Evolutionary conservation across 2,888 invertebrate genomes (phyloP).

Genomic region (Brachylomia viminalis): DNA sequence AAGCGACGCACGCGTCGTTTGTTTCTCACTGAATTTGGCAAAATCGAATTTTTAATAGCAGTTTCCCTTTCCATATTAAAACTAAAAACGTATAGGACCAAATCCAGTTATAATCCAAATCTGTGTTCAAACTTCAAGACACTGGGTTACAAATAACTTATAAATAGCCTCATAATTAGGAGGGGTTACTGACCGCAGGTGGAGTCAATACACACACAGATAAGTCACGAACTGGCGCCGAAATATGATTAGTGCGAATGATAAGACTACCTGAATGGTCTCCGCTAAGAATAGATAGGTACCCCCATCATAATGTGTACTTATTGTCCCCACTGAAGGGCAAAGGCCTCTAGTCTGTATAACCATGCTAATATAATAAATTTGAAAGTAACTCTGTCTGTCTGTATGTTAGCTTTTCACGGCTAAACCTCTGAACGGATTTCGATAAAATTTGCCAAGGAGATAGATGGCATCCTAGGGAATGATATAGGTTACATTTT

Average conservation of each 20-base stretch:
- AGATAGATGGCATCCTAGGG: too few species aligned
- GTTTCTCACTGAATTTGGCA: not conserved
- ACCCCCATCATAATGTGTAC: not conserved
- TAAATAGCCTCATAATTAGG: conserved; percentile 37
- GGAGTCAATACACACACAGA: conserved; percentile 10
- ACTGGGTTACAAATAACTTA: conserved; percentile 7
- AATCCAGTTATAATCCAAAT: conserved; percentile 40
- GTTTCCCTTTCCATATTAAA: not conserved
- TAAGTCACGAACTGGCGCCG: conserved; percentile 25
- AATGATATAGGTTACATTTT: too few species aligned
- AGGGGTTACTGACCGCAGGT: conserved; percentile 44
- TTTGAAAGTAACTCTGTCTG: too few species aligned
- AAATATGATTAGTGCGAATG: conserved; percentile 27
- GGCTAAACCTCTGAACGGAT: too few species aligned
- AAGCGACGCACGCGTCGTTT: not conserved
- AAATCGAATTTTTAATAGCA: not conserved
- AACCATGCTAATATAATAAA: too few species aligned
- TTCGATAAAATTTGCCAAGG: too few species aligned
- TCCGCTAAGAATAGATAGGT: conserved; percentile 4
- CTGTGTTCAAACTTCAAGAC: not conserved
- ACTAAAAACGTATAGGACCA: not conserved
- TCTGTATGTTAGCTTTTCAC: too few species aligned
- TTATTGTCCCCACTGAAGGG: not conserved
- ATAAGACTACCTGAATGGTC: conserved; percentile 32
- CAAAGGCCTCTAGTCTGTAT: not conserved